Evolutionary conservation across 1,140 invertebrate genomes (phyloP), one percentile per base, ranked within the genome.

Genomic region (Augochlora pura): DNA sequence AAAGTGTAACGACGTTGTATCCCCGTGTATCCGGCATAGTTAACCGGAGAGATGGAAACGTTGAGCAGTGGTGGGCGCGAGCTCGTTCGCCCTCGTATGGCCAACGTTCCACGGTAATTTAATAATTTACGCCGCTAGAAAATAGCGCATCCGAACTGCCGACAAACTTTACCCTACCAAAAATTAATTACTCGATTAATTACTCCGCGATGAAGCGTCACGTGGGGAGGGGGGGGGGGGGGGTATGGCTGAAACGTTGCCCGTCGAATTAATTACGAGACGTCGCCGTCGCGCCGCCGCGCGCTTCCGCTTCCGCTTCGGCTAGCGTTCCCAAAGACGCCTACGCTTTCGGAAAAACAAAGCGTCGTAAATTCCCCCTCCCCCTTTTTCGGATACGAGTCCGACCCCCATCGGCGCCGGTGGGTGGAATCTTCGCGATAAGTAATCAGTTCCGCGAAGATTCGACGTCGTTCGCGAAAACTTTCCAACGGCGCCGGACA

Each of bases 1-100:
- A 83, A 74, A 66, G 21, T 27, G 23, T 73, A 70, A 72, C 79
- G 64, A 73, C 49, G 69, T 72, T 82, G 59, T 77, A 73, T 52
- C 57, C n/a, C 8, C 62, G 25, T 21, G 38, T 57, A 42, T n/a
- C 10, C 49, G n/a, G 27, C 32, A 27, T 42, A 32, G 73, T 57
- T 57, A 42, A 46, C 10, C 32, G 38, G 18, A 59, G 38, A 74
- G 42, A 74, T 65, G 63, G 60, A 65, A 64, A 74, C 71, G 21
- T 38, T 16, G 10, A 74, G 60, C 70, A 32, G 10, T 16, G 42
- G 10, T 46, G 42, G 10, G 42, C 18, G n/a, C n/a, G n/a, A n/a
- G n/a, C n/a, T n/a, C n/a, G 8, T n/a, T 14, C 54, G 54, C 32
- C 32, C 68, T 27, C 16, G 3, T 25, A 39, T n/a, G 12, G 57